phyloP scores from a whole-genome alignment of 2,888 invertebrate genomes.

The Athalia rosae region DNA sequence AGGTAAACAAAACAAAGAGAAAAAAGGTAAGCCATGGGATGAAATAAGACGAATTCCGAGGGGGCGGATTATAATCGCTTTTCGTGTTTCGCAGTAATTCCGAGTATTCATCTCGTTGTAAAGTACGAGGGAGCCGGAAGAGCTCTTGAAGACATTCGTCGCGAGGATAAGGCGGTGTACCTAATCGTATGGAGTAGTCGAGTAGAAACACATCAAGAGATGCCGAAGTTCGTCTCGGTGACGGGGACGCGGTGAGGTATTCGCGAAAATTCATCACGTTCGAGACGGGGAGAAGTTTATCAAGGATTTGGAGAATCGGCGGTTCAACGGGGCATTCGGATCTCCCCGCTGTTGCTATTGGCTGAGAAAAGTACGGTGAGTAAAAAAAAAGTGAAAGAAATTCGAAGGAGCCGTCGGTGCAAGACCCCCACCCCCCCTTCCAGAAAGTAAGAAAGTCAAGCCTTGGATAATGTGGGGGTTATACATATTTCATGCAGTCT shows the following conservation, averaged over 20 bases:
- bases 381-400: neutral
- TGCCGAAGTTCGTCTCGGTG: neutral
- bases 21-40: too few relatives aligned
- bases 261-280: slow-evolving; percentile 19
- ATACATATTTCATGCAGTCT: slow-evolving; percentile 56
- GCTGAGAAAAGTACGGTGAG: neutral
- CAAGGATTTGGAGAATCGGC: too few relatives aligned
- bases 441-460: neutral
- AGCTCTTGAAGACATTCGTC: neutral
- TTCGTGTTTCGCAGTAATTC: too few relatives aligned
- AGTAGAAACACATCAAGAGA: neutral
- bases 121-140: neutral
- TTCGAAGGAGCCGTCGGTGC: neutral
- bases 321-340: neutral
- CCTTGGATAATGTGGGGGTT: slow-evolving; percentile 18
- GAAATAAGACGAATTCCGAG: too few relatives aligned
- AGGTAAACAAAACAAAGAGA: neutral
- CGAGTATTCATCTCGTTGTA: neutral
- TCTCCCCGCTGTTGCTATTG: neutral
- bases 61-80: too few relatives aligned
- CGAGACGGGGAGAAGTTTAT: slow-evolving; percentile 10
- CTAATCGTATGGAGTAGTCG: too few relatives aligned
- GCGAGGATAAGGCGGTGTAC: neutral
- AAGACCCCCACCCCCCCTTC: too few relatives aligned
- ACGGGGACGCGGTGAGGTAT: neutral